Base-by-base conservation (phyloP, 1,140 invertebrate genomes). In the Panagrolaimus sp. region DNA sequence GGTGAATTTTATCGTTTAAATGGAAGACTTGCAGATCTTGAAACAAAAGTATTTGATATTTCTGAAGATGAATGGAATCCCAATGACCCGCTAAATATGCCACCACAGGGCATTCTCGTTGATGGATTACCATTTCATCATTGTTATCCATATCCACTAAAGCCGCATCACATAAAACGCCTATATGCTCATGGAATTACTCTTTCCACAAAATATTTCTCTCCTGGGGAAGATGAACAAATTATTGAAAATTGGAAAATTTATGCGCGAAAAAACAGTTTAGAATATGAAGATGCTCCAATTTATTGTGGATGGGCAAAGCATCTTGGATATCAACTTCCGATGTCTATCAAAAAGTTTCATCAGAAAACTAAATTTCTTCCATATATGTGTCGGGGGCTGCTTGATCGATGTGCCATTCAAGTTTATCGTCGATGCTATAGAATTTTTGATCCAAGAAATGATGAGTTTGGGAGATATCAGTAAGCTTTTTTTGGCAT, bases 201-300 rank as follows among this genome's bases (percentile, higher is more conserved):
- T 16, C 27, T 48, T 48, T 0, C 9, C 0, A 14, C 65, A 7
- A 47, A n/a, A 1, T 8, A 42, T 14, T 47, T 45, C n/a, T 38
- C 38, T 5, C 65, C 38, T 0, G 45, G 16, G 1, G 38, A 45
- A 57, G 44, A 66, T 57, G 27, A 14, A 38, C 62, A 47, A 13
- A 72, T 16, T 48, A 43, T 31, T 65, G 70, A 45, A 64, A 73
- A 44, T 67, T 69, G 43, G 45, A 67, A 14, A 66, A n/a, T 43
- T 53, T 69, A 20, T n/a, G 31, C 65, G 1, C 47, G 11, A n/a
- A 23, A 25, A 27, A 20, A 13, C 8, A 16, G 51, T 25, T 25
- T 57, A 9, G 20, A 20, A 0, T 57, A n/a, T 27, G 51, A 57
- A 25, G 51, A 57, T 25, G 51, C 51, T 2, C 51, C 51, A 11